Evolutionary conservation across 2,113 vertebrate genomes (phyloP).

Genomic region (Oncorhynchus kisutch): DNA sequence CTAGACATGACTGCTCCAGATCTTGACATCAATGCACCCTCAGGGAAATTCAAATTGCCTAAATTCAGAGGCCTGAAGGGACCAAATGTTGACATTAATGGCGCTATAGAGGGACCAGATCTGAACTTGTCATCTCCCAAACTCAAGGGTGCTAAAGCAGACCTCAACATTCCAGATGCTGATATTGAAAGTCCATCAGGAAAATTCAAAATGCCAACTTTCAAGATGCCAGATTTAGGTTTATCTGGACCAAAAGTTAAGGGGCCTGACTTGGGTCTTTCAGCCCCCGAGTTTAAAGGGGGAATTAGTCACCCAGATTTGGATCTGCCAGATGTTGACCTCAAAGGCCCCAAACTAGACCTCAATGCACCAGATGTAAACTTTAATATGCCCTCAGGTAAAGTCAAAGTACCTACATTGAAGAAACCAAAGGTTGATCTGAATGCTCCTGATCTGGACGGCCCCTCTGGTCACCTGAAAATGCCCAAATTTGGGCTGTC

Average conservation of each 20-base stretch:
- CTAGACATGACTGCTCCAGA: conserved; percentile 44
- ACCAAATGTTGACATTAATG: conserved; percentile 51
- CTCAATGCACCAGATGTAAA: conserved; percentile 26
- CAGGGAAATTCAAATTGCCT: conserved; percentile 54
- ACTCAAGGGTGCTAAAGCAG: not conserved
- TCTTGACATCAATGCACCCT: conserved; percentile 41
- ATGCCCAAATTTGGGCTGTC: conserved; percentile 51
- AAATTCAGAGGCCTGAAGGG: conserved; percentile 42
- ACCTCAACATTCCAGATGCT: conserved; percentile 1
- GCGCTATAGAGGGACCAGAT: conserved; percentile 26
- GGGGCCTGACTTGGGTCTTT: no score
- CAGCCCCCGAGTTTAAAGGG: no score
- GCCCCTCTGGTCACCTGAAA: conserved; percentile 20
- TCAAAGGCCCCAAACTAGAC: no score
- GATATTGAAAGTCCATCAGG: no score
- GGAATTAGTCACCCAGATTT: no score
- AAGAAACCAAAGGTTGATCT: not conserved
- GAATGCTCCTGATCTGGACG: no score
- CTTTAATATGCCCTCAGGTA: no score
- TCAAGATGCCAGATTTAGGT: no score
- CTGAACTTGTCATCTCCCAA: conserved; percentile 18
- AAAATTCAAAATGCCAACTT: no score
- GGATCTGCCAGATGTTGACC: no score
- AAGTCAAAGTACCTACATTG: no score
- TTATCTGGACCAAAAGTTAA: no score